phyloP scores from a whole-genome alignment of 2,797 vertebrate species.

The Tachyglossus aculeatus region DNA sequence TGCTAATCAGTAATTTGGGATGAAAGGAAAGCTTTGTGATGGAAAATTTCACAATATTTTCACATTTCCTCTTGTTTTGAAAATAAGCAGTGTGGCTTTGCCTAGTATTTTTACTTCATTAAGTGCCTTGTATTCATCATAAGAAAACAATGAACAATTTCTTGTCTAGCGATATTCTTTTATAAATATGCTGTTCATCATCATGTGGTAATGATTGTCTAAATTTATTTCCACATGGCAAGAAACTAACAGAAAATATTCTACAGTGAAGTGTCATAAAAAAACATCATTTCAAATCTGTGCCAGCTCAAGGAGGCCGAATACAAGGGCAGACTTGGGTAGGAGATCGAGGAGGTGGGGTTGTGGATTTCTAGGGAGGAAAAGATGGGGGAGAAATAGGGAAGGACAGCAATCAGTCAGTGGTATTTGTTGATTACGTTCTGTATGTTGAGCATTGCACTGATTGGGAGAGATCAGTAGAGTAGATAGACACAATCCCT shows the following conservation, averaged over 20 bases:
- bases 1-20: not conserved
- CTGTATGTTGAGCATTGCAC: not conserved
- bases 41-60: not conserved
- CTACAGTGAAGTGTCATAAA: constrained; percentile 3
- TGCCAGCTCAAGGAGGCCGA: too few species aligned
- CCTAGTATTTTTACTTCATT: constrained; percentile 10
- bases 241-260: not conserved
- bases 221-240: not conserved
- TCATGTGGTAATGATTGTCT: not conserved
- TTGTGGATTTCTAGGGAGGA: too few species aligned
- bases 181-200: constrained; percentile 10
- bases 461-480: too few species aligned
- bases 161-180: constrained; percentile 14
- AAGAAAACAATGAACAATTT: constrained; percentile 7
- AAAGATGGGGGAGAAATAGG: too few species aligned
- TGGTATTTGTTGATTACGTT: constrained; percentile 2
- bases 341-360: too few species aligned
- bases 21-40: not conserved
- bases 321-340: too few species aligned
- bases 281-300: not conserved
- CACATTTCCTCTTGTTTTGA: constrained; percentile 3
- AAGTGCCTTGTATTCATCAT: not conserved
- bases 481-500: too few species aligned
- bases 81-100: not conserved
- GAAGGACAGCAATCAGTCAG: too few species aligned